phyloP scores from a whole-genome alignment of 2,113 vertebrate genomes.

The Clarias macrocephalus region DNA sequence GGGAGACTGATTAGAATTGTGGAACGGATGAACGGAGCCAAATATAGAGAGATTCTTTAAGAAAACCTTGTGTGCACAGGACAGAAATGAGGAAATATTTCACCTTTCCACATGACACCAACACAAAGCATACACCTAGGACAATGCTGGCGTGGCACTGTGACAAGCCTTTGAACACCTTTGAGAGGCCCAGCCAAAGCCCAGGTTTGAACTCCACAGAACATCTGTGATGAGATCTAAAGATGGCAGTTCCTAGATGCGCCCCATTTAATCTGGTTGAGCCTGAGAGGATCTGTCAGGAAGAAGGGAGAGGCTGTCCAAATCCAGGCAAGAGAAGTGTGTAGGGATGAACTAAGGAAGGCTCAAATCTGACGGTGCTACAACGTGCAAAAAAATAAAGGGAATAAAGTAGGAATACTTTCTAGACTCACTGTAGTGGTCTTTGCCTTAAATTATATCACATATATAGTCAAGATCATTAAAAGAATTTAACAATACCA shows the following conservation, averaged over 20 bases:
- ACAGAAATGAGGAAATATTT: neutral
- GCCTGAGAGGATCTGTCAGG: neutral
- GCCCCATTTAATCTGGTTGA: neutral
- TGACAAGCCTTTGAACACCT: neutral
- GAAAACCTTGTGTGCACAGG: neutral
- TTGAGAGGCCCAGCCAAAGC: neutral
- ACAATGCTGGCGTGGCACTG: neutral
- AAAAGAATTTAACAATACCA: neutral
- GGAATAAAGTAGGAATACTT: neutral
- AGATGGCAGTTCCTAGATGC: neutral
- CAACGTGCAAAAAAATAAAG: neutral
- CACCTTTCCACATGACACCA: neutral
- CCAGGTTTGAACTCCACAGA: neutral
- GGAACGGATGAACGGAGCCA: neutral
- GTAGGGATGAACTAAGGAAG: neutral
- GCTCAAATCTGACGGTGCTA: neutral
- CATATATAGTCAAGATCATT: neutral
- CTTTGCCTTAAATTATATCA: neutral
- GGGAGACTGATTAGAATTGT: neutral
- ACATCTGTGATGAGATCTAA: neutral
- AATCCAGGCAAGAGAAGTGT: neutral
- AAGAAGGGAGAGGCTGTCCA: neutral
- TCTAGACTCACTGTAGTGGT: neutral
- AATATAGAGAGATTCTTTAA: neutral
- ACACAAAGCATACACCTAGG: neutral